phyloP scores from a whole-genome alignment of 2,797 vertebrate species.

The Urophycis tenuis region DNA sequence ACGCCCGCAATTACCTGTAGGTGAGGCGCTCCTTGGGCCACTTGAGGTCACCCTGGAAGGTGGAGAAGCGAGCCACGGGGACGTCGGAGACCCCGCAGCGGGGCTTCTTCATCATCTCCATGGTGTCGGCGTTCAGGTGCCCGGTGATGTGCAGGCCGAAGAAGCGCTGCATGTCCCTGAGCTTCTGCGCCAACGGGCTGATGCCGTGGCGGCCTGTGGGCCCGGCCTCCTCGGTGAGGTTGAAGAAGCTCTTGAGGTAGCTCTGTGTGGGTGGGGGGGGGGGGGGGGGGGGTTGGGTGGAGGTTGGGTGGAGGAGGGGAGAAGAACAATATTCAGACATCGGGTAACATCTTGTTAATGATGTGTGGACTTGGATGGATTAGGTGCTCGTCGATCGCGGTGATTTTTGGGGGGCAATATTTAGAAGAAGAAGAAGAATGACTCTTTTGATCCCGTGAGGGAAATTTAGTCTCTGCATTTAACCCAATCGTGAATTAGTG shows the following conservation, averaged over 20 bases:
- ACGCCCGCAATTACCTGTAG: slow-evolving; percentile 76
- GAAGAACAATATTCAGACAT: background rate
- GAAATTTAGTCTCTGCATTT: no score
- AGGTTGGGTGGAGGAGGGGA: background rate
- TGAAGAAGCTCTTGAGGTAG: slow-evolving; percentile 80
- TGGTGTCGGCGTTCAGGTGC: slow-evolving; percentile 69
- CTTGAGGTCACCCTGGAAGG: slow-evolving; percentile 57
- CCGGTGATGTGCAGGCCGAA: slow-evolving; percentile 78
- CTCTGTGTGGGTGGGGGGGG: slow-evolving; percentile 52
- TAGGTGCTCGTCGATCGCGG: no score
- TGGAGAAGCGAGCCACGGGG: slow-evolving; percentile 59
- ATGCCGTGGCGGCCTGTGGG: slow-evolving; percentile 7
- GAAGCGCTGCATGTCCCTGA: slow-evolving; percentile 84
- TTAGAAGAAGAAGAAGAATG: no score
- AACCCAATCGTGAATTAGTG: no score
- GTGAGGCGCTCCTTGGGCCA: slow-evolving; percentile 79
- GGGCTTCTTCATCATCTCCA: slow-evolving; percentile 82
- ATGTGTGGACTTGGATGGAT: background rate
- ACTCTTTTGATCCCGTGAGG: no score
- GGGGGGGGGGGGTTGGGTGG: background rate
- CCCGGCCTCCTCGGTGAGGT: slow-evolving; percentile 50
- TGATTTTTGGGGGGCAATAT: no score
- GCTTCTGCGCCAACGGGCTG: slow-evolving; percentile 51
- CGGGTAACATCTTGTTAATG: background rate
- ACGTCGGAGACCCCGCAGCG: slow-evolving; percentile 83